Percentiles rank a stretch among this genome's conserved stretches.
These are phyloP conservation scores for Trogon surrucura DNA, from an alignment of 2,113 vertebrate genomes.

Conservation along the genomic window DNA sequence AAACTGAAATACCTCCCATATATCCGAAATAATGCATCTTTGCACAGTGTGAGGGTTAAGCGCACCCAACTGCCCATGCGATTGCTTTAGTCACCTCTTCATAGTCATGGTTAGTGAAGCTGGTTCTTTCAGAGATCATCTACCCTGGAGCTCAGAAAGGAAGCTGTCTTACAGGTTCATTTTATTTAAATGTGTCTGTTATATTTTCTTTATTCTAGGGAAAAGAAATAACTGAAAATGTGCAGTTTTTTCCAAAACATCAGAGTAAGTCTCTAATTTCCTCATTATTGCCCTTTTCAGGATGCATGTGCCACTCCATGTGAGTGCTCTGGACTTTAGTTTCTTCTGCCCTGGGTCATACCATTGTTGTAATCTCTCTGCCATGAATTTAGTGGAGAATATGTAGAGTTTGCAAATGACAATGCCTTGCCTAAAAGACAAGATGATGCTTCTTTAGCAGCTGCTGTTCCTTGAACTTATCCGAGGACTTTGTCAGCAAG, in stretches of 20 bases:
- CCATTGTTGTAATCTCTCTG: background rate
- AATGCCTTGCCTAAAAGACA: background rate
- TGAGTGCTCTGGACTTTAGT: background rate
- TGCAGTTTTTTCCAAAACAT: background rate
- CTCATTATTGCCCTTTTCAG: background rate
- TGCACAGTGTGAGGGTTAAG: background rate
- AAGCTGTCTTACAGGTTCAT: background rate
- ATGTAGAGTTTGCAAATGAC: background rate
- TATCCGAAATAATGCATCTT: background rate
- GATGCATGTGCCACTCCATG: background rate
- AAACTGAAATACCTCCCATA: background rate
- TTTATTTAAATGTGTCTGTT: background rate
- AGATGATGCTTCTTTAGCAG: background rate
- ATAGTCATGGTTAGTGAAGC: background rate
- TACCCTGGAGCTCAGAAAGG: background rate
- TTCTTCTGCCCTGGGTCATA: background rate
- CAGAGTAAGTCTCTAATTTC: accelerated
- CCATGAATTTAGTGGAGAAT: background rate
- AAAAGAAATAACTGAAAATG: background rate
- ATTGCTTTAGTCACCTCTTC: background rate
- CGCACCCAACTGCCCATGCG: accelerated
- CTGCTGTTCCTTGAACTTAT: background rate
- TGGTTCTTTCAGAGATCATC: background rate
- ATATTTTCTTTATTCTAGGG: background rate
- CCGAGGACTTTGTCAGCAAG: background rate